Conservation (phyloP, 2,797 vertebrate species). For the Ciconia nigra region DNA sequence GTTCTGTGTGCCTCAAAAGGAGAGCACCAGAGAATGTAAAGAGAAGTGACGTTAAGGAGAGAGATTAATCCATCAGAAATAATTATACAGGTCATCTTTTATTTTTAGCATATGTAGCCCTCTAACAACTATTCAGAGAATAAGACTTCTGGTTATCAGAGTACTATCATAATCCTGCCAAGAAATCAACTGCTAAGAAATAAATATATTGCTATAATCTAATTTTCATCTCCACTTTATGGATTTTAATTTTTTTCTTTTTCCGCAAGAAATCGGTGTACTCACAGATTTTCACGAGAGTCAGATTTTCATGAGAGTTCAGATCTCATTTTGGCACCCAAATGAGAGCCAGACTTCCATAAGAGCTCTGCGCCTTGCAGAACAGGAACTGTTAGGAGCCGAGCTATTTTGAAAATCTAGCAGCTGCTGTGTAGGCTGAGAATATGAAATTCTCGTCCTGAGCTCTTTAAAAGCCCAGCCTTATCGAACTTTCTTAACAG, state of each 20-base stretch:
- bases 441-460: slow-evolving; percentile 10
- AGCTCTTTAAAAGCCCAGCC: slow-evolving; percentile 12
- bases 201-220: background rate
- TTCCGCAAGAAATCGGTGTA: background rate
- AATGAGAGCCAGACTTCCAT: background rate
- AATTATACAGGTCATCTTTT: background rate
- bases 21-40: background rate
- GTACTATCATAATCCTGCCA: background rate
- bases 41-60: background rate
- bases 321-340: slow-evolving; percentile 34
- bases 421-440: slow-evolving; percentile 63
- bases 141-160: background rate
- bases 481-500: background rate
- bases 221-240: background rate
- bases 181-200: background rate
- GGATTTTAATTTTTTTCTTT: background rate
- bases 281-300: slow-evolving; percentile 1
- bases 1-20: background rate
- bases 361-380: background rate
- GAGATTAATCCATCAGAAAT: background rate
- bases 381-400: slow-evolving; percentile 10
- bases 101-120: background rate
- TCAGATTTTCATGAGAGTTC: slow-evolving; percentile 5
- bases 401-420: slow-evolving; percentile 55
- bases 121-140: background rate